Evolutionary conservation across 1,140 invertebrate genomes (phyloP), one percentile per base, ranked within the genome.

Genomic region (Adoxophyes honmai): DNA sequence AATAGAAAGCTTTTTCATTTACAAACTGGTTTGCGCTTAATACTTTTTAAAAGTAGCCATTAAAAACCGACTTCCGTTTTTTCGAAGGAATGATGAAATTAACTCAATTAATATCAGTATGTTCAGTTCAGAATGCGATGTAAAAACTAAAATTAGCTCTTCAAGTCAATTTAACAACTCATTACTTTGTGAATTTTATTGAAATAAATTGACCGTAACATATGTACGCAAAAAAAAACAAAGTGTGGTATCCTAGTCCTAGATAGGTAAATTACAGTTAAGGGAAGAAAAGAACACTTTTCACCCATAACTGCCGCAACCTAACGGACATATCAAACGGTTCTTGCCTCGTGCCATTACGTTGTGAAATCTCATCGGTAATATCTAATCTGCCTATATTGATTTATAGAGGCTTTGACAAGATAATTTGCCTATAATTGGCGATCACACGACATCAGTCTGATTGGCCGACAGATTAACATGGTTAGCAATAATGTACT

Each of bases 51-150:
- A 58, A 58, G 16, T 52, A n/a, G 52, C 52, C 57, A 54, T 21
- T 34, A 37, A 57, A 62, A 73, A 78, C 68, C 68, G 76, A 82
- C 78, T 82, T 82, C 81, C 79, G 78, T 82, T 82, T 79, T 81
- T 74, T 70, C 66, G 70, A 75, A 69, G 73, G 52, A 53, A 53
- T 36, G 34, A 34, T 35, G 11, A 48, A n/a, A 48, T 48, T 48
- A 48, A 48, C 16, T 18, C 42, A 48, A 48, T 48, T 48, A 48
- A 48, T 48, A 48, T 21, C 11, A 16, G 42, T 21, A 21, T 48
- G 18, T 48, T 39, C 21, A 21, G 18, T 48, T 39, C 21, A 21
- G 42, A 11, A 48, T 48, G 16, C n/a, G 11, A 11, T 11, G n/a
- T 28, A n/a, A 15, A 44, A 44, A 48, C 18, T 28, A 35, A 53